Evolutionary conservation across 1,140 invertebrate genomes (phyloP).

Genomic region (Euglossa dilemma): DNA sequence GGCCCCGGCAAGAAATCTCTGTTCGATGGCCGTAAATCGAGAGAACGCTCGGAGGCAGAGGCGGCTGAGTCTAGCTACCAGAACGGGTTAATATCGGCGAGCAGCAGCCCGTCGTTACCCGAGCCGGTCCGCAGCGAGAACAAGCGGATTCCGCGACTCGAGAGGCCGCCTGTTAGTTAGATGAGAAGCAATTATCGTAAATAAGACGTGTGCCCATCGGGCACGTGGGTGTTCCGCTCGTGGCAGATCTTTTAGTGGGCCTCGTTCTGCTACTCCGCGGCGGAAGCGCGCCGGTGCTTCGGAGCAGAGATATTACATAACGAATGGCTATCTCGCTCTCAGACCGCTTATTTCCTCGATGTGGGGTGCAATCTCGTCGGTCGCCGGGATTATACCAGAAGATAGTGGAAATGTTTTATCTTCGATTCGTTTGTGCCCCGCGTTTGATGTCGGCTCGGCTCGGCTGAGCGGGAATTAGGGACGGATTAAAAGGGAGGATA

Average conservation of each 20-base stretch:
- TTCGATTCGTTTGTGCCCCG: not conserved
- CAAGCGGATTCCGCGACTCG: slow-evolving; percentile 27
- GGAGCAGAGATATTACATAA: not conserved
- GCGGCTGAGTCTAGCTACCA: slow-evolving; percentile 18
- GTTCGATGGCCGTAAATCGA: slow-evolving; percentile 57
- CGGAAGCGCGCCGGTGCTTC: not conserved
- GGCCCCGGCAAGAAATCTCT: slow-evolving; percentile 45
- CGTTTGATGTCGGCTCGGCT: not conserved
- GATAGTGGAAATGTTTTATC: not conserved
- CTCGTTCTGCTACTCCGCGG: not conserved
- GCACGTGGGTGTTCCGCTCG: slow-evolving; percentile 30
- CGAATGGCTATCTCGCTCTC: not conserved
- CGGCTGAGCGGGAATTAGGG: not conserved
- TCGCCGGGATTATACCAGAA: not conserved
- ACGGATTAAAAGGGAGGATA: not conserved
- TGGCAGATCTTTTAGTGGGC: not conserved
- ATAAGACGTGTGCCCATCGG: slow-evolving; percentile 52
- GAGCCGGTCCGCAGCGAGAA: slow-evolving; percentile 14
- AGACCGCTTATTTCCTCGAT: not conserved
- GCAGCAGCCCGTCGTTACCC: not conserved
- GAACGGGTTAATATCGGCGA: slow-evolving; percentile 58
- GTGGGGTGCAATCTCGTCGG: not conserved
- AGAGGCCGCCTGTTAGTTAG: slow-evolving; percentile 52
- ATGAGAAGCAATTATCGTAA: slow-evolving; percentile 61
- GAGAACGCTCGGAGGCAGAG: slow-evolving; percentile 19